phyloP scores from a whole-genome alignment of 2,113 vertebrate genomes.

The Furnarius figulus region DNA sequence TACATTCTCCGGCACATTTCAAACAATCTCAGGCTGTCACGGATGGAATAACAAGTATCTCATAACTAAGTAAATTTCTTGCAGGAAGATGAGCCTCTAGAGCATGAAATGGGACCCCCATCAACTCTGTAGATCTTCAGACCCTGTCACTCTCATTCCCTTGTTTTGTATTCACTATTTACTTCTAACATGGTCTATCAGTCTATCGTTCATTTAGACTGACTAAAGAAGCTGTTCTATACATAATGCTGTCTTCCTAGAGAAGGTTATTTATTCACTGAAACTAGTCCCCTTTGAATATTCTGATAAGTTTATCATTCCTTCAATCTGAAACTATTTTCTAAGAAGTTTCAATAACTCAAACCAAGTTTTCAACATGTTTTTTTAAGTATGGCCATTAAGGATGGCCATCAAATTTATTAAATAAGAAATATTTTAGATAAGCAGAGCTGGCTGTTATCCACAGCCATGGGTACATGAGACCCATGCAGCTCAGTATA shows the following conservation, averaged over 20 bases:
- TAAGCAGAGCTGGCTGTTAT: background rate
- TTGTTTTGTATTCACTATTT: background rate
- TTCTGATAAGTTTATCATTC: background rate
- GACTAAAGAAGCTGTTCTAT: background rate
- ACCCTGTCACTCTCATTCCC: background rate
- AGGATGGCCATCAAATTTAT: background rate
- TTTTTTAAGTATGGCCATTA: background rate
- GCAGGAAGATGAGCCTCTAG: background rate
- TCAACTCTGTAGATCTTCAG: background rate
- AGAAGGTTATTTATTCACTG: background rate
- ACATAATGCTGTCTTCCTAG: background rate
- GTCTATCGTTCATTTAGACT: background rate
- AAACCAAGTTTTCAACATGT: background rate
- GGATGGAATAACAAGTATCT: background rate
- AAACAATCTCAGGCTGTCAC: background rate
- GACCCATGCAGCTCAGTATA: background rate
- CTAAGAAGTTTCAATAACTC: background rate
- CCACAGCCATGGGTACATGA: background rate
- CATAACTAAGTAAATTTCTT: background rate
- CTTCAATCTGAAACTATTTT: background rate
- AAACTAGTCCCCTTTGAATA: background rate
- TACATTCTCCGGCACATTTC: background rate
- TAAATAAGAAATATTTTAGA: background rate
- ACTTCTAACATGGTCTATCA: background rate
- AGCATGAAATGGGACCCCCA: background rate